A percentile compares a stretch with the other conserved stretches of the same genome.
These are phyloP conservation scores for Cebus imitator DNA, from an alignment of 2,113 vertebrate species.

Conservation along the genomic window DNA sequence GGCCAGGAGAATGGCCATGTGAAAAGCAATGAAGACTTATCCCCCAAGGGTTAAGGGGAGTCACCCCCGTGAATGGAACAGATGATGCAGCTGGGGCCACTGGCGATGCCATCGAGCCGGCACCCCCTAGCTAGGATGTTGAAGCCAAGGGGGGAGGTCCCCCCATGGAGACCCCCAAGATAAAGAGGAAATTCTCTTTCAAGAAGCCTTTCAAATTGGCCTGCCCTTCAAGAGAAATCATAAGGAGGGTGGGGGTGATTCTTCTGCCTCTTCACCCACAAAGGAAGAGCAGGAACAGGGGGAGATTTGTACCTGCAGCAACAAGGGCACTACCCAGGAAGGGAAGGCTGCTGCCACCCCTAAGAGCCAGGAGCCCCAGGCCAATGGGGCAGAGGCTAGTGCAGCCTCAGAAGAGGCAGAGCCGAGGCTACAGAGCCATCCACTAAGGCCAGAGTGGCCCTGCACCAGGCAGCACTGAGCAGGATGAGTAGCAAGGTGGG, in stretches of 20 bases:
- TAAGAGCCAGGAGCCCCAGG: slow-evolving; percentile 68
- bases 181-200: slow-evolving; percentile 96
- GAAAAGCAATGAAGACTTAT: slow-evolving; percentile 93
- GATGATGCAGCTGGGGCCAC: slow-evolving; percentile 89
- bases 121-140: slow-evolving; percentile 87
- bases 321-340: slow-evolving; percentile 78
- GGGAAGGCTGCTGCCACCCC: slow-evolving; percentile 71
- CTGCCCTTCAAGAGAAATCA: slow-evolving; percentile 95
- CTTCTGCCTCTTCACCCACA: slow-evolving; percentile 86
- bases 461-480: slow-evolving; percentile 84
- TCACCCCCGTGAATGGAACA: slow-evolving; percentile 87
- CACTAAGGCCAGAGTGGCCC: slow-evolving; percentile 87
- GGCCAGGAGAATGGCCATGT: slow-evolving; percentile 98
- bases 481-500: slow-evolving; percentile 89
- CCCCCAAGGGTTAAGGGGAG: slow-evolving; percentile 90
- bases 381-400: slow-evolving; percentile 78
- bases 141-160: slow-evolving; percentile 87
- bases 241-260: slow-evolving; percentile 86
- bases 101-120: slow-evolving; percentile 92
- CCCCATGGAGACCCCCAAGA: slow-evolving; percentile 94
- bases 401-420: slow-evolving; percentile 78
- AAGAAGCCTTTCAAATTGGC: slow-evolving; percentile 96
- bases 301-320: slow-evolving; percentile 76
- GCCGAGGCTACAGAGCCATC: slow-evolving; percentile 85
- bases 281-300: slow-evolving; percentile 80